Percentiles rank a stretch among this genome's conserved stretches.
Conservation (phyloP, 2,113 vertebrate genomes). For the Passer montanus region DNA sequence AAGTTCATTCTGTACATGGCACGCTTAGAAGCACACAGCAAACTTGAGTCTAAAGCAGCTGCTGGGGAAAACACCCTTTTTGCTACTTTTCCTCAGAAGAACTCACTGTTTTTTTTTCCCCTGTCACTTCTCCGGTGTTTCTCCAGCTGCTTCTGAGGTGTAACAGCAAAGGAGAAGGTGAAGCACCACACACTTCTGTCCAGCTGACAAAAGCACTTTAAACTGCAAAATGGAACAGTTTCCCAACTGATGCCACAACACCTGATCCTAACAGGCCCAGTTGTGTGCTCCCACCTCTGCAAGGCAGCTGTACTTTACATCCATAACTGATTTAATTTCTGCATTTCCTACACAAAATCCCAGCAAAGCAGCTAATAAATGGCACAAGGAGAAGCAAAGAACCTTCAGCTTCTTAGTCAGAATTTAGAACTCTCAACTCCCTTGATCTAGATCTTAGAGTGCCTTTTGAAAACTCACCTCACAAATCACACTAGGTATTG, state of each 20-base stretch:
- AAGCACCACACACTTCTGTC: not conserved
- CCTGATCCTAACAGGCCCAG: not conserved
- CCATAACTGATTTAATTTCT: not conserved
- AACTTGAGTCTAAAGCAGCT: not conserved
- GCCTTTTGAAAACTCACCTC: not conserved
- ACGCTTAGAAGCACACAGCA: not conserved
- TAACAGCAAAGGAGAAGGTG: not conserved
- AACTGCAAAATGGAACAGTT: not conserved
- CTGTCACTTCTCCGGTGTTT: not conserved
- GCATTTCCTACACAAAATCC: not conserved
- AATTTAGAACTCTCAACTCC: not conserved
- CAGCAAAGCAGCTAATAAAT: not conserved
- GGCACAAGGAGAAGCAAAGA: not conserved
- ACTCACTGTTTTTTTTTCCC: not conserved
- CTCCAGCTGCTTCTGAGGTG: not conserved
- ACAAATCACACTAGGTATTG: not conserved
- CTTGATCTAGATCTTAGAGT: not conserved
- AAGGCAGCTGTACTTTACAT: not conserved
- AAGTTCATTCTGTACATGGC: accelerated
- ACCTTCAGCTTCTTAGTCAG: not conserved
- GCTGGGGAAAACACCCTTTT: not conserved
- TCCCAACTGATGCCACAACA: not conserved
- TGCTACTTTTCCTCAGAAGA: not conserved
- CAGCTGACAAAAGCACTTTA: not conserved
- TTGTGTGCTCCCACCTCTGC: not conserved